Conservation (phyloP, 1,140 invertebrate species). For the Apis cerana region DNA sequence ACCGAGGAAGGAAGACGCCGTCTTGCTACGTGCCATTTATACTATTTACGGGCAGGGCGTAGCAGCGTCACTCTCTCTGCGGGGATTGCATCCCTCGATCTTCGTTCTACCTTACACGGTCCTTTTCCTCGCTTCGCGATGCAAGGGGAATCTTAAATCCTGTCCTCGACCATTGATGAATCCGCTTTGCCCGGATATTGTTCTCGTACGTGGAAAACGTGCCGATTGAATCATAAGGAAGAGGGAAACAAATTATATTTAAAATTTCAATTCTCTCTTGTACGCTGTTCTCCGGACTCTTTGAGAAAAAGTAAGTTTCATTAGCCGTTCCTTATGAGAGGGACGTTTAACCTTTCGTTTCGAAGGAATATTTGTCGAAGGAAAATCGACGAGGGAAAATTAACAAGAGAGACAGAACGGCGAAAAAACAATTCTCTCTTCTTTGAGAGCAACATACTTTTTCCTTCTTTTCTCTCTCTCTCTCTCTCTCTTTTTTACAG, state of each 20-base stretch:
- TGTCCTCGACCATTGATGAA: slow-evolving; percentile 71
- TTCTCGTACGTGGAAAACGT: slow-evolving; percentile 67
- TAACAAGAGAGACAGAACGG: too few relatives aligned
- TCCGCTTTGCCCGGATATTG: slow-evolving; percentile 71
- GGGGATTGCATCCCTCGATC: slow-evolving; percentile 54
- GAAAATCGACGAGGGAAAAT: too few relatives aligned
- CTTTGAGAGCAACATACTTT: too few relatives aligned
- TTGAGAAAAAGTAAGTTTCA: too few relatives aligned
- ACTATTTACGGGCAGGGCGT: slow-evolving; percentile 57
- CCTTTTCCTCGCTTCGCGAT: slow-evolving; percentile 49
- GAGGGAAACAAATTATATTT: slow-evolving; percentile 56
- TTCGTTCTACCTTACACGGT: slow-evolving; percentile 33
- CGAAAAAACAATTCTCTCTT: too few relatives aligned
- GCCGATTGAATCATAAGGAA: slow-evolving; percentile 34
- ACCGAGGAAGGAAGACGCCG: slow-evolving; percentile 44
- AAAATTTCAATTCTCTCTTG: slow-evolving; percentile 21
- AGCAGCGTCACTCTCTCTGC: slow-evolving; percentile 63
- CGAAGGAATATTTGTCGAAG: too few relatives aligned
- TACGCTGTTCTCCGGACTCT: too few relatives aligned
- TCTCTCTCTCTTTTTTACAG: too few relatives aligned
- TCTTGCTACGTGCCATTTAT: slow-evolving; percentile 71
- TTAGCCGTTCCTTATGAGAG: too few relatives aligned
- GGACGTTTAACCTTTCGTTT: too few relatives aligned
- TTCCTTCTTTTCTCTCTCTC: too few relatives aligned
- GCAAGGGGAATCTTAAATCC: slow-evolving; percentile 70